These are phyloP conservation scores for Pimephales promelas DNA, from an alignment of 2,113 vertebrate genomes.

Conservation along the genomic window DNA sequence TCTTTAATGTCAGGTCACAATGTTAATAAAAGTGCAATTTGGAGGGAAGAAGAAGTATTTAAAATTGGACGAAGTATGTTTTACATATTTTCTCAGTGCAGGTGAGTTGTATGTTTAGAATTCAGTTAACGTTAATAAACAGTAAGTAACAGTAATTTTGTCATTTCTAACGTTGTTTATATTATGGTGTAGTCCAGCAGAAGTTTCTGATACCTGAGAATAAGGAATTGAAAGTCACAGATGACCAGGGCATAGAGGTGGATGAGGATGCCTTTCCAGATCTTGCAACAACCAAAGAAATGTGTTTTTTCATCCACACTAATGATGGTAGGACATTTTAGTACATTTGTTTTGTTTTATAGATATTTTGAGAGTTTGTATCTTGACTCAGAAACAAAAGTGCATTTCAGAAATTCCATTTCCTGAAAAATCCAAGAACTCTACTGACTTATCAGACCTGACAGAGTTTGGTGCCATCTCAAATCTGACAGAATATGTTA, in stretches of 20 bases:
- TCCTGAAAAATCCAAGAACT: background rate
- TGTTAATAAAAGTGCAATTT: background rate
- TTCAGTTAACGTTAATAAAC: conserved; percentile 1
- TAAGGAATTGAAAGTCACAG: background rate
- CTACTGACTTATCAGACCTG: background rate
- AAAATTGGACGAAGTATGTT: background rate
- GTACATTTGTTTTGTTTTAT: background rate
- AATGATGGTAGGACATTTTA: background rate
- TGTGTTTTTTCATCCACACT: background rate
- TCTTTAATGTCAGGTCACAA: background rate
- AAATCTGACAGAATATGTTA: background rate
- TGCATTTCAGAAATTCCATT: background rate
- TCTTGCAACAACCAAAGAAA: background rate
- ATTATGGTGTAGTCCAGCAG: background rate
- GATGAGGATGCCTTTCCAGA: background rate
- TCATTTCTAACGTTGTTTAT: background rate
- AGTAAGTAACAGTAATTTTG: background rate
- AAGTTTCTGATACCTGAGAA: background rate
- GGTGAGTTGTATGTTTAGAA: background rate
- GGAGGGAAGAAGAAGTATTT: background rate
- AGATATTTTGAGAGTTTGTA: background rate
- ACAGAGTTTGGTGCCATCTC: background rate
- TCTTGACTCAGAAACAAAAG: background rate
- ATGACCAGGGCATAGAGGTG: background rate
- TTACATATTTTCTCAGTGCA: background rate